Percentiles rank a stretch among this genome's conserved stretches.
Conservation (phyloP, 2,113 vertebrate genomes). For the Dicerorhinus sumatrensis region DNA sequence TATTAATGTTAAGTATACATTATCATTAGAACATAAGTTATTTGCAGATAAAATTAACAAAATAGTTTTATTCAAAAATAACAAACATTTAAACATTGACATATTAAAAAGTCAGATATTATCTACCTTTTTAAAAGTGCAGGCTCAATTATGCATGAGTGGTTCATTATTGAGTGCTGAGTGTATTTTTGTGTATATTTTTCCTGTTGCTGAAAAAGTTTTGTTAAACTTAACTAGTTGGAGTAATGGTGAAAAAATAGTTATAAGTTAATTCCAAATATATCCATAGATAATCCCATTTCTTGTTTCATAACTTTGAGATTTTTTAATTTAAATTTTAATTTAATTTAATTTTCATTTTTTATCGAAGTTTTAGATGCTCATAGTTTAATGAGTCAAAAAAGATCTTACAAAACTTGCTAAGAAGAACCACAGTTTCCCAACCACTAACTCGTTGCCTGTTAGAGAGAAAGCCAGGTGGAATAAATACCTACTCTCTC, state of each 20-base stretch:
- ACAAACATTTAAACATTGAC: neutral
- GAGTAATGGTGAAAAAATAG: constrained; percentile 22
- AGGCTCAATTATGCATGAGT: neutral
- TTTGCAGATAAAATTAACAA: neutral
- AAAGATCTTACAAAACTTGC: neutral
- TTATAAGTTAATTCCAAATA: neutral
- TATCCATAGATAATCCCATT: neutral
- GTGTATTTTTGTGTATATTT: neutral
- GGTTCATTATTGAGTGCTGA: neutral
- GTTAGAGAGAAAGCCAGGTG: neutral
- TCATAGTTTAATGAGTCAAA: neutral
- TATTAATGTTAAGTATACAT: neutral
- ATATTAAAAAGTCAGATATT: neutral
- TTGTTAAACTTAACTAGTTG: neutral
- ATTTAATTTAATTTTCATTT: neutral
- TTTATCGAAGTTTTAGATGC: neutral
- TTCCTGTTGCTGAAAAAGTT: neutral
- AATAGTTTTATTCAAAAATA: neutral
- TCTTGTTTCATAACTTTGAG: neutral
- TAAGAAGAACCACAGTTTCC: neutral
- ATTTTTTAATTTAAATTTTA: neutral
- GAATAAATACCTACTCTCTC: neutral
- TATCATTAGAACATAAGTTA: constrained; percentile 15
- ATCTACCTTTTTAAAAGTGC: neutral
- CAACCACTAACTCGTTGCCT: neutral